Conservation (phyloP, 23 tunicate genomes). For the Aplidium turbinatum region DNA sequence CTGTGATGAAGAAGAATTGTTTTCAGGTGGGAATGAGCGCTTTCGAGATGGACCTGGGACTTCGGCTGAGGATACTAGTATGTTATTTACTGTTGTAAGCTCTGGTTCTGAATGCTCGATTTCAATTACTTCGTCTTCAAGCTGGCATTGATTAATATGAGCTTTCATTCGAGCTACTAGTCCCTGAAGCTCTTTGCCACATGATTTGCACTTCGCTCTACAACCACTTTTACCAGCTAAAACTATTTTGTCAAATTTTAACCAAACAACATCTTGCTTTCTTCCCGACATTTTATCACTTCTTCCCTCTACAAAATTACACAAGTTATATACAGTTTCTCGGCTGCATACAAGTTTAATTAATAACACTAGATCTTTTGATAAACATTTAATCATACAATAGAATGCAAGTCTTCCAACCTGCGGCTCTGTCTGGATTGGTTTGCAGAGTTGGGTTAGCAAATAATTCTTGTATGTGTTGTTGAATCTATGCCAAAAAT, state of each 20-base stretch:
- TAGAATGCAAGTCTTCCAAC: too few relatives aligned
- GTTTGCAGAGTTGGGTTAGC: too few relatives aligned
- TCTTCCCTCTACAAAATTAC: too few relatives aligned
- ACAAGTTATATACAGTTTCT: too few relatives aligned
- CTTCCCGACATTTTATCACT: conserved; percentile 26
- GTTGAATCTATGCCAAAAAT: too few relatives aligned
- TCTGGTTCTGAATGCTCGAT: background rate
- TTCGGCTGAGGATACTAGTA: background rate
- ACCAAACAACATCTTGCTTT: conserved; percentile 11
- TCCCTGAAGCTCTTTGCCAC: conserved; percentile 16
- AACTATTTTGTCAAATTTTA: conserved; percentile 9
- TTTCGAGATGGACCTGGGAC: background rate
- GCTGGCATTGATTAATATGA: background rate
- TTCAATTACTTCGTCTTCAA: conserved; percentile 10
- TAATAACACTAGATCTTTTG: too few relatives aligned
- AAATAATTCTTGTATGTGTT: too few relatives aligned
- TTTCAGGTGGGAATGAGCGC: conserved; percentile 16
- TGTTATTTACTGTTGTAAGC: background rate
- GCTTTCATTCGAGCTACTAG: conserved; percentile 13
- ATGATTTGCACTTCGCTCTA: background rate
- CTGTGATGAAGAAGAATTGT: background rate
- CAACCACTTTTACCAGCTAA: conserved; percentile 15
- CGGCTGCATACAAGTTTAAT: too few relatives aligned
- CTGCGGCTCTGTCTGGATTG: too few relatives aligned
- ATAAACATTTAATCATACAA: too few relatives aligned